Conservation (phyloP, 2,113 vertebrate genomes). For the Campylorhamphus procurvoides region DNA sequence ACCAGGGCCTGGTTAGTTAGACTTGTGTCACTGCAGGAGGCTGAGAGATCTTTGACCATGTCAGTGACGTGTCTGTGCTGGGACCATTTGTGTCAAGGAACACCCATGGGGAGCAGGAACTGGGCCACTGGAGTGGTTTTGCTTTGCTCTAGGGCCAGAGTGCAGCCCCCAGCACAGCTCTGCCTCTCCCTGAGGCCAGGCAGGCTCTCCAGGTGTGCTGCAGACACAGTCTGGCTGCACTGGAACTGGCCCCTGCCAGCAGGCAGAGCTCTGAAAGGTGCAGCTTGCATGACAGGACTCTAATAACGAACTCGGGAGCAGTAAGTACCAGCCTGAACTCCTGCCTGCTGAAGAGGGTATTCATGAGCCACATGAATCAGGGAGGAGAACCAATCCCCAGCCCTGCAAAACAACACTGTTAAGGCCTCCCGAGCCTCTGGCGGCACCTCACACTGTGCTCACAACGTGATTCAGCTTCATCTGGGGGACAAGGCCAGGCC, state of each 20-base stretch:
- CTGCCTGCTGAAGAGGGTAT: neutral
- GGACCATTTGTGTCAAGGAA: neutral
- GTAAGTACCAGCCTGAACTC: neutral
- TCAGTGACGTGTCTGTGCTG: neutral
- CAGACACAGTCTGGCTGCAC: neutral
- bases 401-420: neutral
- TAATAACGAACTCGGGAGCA: neutral
- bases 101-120: neutral
- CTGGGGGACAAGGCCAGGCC: neutral
- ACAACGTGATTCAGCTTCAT: neutral
- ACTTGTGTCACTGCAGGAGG: neutral
- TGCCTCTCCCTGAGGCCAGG: neutral
- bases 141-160: neutral
- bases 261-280: neutral
- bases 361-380: neutral
- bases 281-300: slow-evolving; percentile 1
- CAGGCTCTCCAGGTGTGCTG: neutral
- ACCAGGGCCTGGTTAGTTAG: neutral
- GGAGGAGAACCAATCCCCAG: neutral
- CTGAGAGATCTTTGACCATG: neutral
- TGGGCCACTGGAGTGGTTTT: neutral
- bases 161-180: rapidly evolving
- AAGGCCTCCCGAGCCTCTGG: neutral
- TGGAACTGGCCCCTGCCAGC: neutral
- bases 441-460: neutral